Percentiles rank a stretch among this genome's conserved stretches.
Conservation (phyloP, 2,888 invertebrate genomes). For the Caenorhabditis wallacei region DNA sequence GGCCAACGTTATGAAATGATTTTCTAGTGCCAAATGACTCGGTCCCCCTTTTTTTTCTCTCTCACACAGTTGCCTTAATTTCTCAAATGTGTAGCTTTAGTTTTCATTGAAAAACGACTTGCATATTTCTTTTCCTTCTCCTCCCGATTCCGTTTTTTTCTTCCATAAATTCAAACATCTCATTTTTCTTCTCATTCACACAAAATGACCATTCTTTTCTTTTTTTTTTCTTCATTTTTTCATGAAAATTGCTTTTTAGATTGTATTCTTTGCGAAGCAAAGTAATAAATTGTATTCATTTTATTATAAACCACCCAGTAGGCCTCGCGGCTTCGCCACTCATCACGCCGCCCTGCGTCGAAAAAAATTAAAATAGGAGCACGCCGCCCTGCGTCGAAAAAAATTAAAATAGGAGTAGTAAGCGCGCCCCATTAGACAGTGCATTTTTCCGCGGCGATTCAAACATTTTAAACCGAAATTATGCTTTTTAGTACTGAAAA, state of each 20-base stretch:
- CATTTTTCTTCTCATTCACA: background rate
- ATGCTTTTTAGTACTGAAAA: no score
- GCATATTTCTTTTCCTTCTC: slow-evolving; percentile 22
- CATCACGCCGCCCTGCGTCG: no score
- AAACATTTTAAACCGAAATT: no score
- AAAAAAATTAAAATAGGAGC: no score
- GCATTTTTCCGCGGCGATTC: no score
- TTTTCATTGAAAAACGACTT: background rate
- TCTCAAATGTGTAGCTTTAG: slow-evolving; percentile 34
- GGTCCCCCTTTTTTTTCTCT: background rate
- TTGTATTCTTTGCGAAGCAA: slow-evolving; percentile 5
- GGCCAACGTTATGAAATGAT: slow-evolving; percentile 39
- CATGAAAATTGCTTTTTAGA: background rate
- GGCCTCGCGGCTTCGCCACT: no score
- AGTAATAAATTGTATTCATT: background rate
- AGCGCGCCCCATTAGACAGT: no score
- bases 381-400: no score
- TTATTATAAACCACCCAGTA: background rate
- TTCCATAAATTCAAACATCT: slow-evolving; percentile 26
- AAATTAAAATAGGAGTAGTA: no score
- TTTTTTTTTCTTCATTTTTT: background rate
- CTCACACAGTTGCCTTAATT: slow-evolving; percentile 34
- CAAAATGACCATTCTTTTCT: slow-evolving; percentile 7
- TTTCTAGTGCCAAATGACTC: slow-evolving; percentile 42
- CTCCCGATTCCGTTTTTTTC: slow-evolving; percentile 28